Evolutionary conservation across 1,140 invertebrate genomes (phyloP), one percentile per base, ranked within the genome.

Genomic region (Eubasilissa regina): DNA sequence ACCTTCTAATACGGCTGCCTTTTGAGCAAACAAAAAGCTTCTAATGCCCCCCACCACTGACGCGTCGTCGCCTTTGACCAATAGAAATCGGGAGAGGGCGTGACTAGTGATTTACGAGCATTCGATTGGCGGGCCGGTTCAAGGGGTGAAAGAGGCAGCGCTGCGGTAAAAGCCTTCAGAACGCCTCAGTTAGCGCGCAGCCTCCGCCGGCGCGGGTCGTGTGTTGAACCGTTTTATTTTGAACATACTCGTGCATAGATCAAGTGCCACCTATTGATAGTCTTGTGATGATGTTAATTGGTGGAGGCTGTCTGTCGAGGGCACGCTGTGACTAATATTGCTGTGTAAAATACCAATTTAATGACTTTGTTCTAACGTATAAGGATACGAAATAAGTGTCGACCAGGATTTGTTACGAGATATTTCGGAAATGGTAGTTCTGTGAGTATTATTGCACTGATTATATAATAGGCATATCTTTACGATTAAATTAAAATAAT

Each of bases 361-460:
- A 72, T 35, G 25, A 35, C 25, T 35, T 35, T 35, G 19, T 13
- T 25, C 13, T 55, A 48, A 73, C 12, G 9, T 12, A 12, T 12
- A n/a, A 73, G 25, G 60, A 58, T 58, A 58, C 55, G 60, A 64
- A 44, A 64, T 64, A 35, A 73, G 68, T 77, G 75, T 53, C 51
- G 47, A n/a, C 21, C 8, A 53, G 48, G 51, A 77, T 43, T 68
- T 77, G 43, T 25, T n/a, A 43, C 19, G 13, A 55, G 66, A 79
- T 51, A 21, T 12, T 55, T 53, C 75, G 75, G 78, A 78, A 78
- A 82, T 82, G 81, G 81, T 82, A n/a, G 78, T 82, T 80, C 60
- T 82, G 81, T 82, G 62, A 82, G 81, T 82, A 72, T 35, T 44
- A 47, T 78, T 62, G 47, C 6, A 3, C 6, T 35, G 25, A 35